phyloP scores from a whole-genome alignment of 2,113 vertebrate species.

The Ophthalmolycus amberensis region DNA sequence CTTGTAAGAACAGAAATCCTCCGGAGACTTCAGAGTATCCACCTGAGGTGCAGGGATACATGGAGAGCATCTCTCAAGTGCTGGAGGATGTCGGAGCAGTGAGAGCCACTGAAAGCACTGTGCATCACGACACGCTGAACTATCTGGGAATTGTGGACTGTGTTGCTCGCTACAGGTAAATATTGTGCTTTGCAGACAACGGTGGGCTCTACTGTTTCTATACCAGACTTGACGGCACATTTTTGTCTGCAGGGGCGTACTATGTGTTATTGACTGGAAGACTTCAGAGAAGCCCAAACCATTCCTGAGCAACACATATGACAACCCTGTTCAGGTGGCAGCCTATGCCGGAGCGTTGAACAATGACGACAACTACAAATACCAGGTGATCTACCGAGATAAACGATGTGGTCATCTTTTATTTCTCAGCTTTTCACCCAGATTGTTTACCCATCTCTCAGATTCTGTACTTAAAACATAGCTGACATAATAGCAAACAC shows the following conservation, averaged over 20 bases:
- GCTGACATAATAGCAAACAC: not conserved
- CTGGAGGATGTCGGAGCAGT: conserved; percentile 86
- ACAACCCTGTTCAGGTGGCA: conserved; percentile 94
- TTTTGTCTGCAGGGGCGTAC: conserved; percentile 83
- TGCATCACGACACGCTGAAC: conserved; percentile 86
- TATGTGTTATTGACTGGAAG: conserved; percentile 98
- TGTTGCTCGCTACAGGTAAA: conserved; percentile 93
- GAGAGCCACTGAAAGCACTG: conserved; percentile 91
- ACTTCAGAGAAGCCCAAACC: conserved; percentile 96
- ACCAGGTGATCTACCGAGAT: conserved; percentile 87
- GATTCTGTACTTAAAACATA: not conserved
- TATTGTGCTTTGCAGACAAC: not conserved
- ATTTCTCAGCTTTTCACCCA: not conserved
- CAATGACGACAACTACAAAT: conserved; percentile 90
- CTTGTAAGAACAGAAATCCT: conserved; percentile 52
- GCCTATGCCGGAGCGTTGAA: conserved; percentile 95
- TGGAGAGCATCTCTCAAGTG: conserved; percentile 88
- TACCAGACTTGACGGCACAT: not conserved
- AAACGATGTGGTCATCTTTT: not conserved
- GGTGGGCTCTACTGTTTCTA: not conserved
- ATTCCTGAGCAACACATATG: conserved; percentile 89
- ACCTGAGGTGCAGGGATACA: conserved; percentile 80
- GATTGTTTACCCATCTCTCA: not conserved
- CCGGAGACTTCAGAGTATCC: conserved; percentile 15
- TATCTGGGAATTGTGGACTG: conserved; percentile 94